Percentiles rank a stretch among this genome's conserved stretches.
Evolutionary conservation across 2,113 vertebrate species (phyloP).

Genomic region (Lagopus muta): DNA sequence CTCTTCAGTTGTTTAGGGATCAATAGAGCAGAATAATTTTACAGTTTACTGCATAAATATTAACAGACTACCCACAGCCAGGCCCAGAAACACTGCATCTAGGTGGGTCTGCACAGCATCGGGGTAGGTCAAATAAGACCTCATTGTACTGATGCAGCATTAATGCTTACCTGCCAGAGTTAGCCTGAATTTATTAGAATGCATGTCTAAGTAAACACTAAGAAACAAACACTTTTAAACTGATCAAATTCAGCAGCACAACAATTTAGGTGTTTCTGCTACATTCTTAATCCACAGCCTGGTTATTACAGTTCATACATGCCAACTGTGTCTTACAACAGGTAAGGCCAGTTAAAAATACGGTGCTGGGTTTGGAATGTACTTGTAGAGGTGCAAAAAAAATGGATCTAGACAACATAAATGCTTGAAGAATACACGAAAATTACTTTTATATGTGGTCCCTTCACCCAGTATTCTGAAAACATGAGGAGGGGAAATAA

Average conservation of each 20-base stretch:
- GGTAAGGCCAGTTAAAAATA: neutral
- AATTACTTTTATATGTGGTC: neutral
- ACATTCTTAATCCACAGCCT: neutral
- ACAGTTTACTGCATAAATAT: neutral
- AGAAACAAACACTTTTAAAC: neutral
- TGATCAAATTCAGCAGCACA: neutral
- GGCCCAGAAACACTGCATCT: neutral
- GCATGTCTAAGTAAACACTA: neutral
- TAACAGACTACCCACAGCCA: neutral
- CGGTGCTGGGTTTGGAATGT: neutral
- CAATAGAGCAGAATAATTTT: neutral
- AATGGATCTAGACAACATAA: neutral
- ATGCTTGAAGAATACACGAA: neutral
- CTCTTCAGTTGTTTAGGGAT: neutral
- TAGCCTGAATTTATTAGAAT: neutral
- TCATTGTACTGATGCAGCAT: neutral
- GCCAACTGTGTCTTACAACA: neutral
- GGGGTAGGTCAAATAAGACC: rapidly evolving
- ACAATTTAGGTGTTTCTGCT: neutral
- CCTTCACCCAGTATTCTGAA: neutral
- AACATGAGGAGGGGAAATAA: neutral
- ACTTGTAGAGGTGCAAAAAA: neutral
- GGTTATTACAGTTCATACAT: neutral
- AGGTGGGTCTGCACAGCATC: neutral
- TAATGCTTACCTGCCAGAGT: neutral